Evolutionary conservation across 1,140 invertebrate genomes (phyloP).

Genomic region (Parasteatoda tepidariorum): DNA sequence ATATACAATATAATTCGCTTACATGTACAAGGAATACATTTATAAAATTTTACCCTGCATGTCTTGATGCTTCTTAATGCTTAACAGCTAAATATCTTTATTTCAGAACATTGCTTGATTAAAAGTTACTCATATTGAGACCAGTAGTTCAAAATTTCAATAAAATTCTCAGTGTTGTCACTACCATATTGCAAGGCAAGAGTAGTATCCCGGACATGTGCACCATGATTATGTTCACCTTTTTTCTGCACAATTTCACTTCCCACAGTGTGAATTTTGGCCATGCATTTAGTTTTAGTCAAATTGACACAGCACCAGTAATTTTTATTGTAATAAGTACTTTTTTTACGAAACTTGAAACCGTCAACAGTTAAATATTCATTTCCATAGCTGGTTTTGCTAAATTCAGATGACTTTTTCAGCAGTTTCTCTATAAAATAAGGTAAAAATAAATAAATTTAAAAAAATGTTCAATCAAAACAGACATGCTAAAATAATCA

Average conservation of each 20-base stretch:
- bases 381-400: background rate
- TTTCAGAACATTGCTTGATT: too few relatives aligned
- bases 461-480: too few relatives aligned
- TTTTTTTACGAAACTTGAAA: background rate
- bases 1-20: too few relatives aligned
- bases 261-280: background rate
- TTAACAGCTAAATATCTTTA: too few relatives aligned
- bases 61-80: too few relatives aligned
- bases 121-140: background rate
- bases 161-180: background rate
- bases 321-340: background rate
- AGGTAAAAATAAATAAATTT: too few relatives aligned
- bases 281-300: background rate
- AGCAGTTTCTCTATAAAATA: too few relatives aligned
- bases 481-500: too few relatives aligned
- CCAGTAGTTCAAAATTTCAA: background rate
- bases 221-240: background rate
- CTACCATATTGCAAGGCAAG: background rate
- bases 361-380: background rate
- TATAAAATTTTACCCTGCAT: too few relatives aligned
- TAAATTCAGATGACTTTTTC: background rate
- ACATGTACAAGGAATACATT: too few relatives aligned
- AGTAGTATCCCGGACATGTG: background rate
- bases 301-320: background rate
- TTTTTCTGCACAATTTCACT: background rate